Base-by-base conservation (phyloP, 2,797 vertebrate genomes). In the Taenioides sp. region DNA sequence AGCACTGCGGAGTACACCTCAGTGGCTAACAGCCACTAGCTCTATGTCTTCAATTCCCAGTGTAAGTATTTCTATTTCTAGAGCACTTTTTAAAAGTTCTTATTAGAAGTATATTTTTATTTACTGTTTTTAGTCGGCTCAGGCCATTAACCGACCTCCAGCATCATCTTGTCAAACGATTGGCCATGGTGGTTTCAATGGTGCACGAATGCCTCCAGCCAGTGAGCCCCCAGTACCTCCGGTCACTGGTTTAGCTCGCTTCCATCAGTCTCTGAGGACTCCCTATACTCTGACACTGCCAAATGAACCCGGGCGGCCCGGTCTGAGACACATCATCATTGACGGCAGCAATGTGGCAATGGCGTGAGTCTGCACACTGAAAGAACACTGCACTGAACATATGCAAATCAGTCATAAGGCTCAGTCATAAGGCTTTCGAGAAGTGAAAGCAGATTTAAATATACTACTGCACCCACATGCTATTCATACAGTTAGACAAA, bases 301-400 rank as follows among this genome's bases (percentile, higher is more conserved):
- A 64, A 97, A 98, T 2, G 95, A 98, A 73, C 95, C 95, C 0
- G 98, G 98, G 22, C 91, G 84, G 59, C 85, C 75, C 0, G 91
- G 95, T 47, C 93, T 98, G 75, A 94, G 96, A 43, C 96, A 98
- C 76, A 91, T 99, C 47, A 95, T 99, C 80, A 98, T 99, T 69
- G 97, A 99, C 37, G 98, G 97, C 80, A 99, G 97, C 92, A 99
- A 99, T 20, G 96, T 99, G 76, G 97, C 97, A 0, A 98, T 99
- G 90, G 91, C 95, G 98, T 99, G 88, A 97, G 98, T 98, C 34
- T 67, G 7, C 55, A 28, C 6, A 49, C 7, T 64, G 14, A 28
- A 2, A 17, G 34, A 43, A 67, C 22, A 63, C 18, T 58, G 25
- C 37, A 49, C 63, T 23, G 65, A 40, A 70, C 6, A 67, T 22